A percentile compares a stretch with the other conserved stretches of the same genome.
phyloP scores from a whole-genome alignment of 2,888 invertebrate species.

The Eubasilissa splendida region DNA sequence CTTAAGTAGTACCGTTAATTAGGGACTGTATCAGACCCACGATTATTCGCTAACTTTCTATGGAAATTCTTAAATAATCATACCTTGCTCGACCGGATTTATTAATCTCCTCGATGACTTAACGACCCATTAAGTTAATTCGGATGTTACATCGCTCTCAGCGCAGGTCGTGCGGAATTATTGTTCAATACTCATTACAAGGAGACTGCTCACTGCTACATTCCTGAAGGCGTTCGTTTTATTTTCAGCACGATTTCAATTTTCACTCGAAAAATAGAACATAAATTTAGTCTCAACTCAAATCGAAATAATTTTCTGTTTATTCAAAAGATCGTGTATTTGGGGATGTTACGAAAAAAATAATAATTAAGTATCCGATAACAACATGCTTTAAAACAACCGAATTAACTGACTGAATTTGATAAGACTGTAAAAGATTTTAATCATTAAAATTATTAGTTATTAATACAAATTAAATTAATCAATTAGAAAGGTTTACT shows the following conservation, averaged over 20 bases:
- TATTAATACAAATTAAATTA: too few species aligned
- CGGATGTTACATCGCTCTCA: slow-evolving; percentile 50
- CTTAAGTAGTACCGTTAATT: not conserved
- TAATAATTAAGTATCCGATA: too few species aligned
- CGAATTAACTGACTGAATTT: too few species aligned
- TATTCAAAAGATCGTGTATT: too few species aligned
- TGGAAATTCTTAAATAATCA: slow-evolving; percentile 15
- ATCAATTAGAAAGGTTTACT: too few species aligned
- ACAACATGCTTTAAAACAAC: too few species aligned
- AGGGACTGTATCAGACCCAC: slow-evolving; percentile 10
- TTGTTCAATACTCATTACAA: slow-evolving; percentile 55
- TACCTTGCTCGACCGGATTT: not conserved
- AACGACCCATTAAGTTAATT: slow-evolving; percentile 56
- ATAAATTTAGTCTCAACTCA: too few species aligned
- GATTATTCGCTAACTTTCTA: slow-evolving; percentile 5
- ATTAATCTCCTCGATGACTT: slow-evolving; percentile 46
- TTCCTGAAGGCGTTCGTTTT: slow-evolving; percentile 43
- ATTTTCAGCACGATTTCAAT: slow-evolving; percentile 43
- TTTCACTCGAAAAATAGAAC: slow-evolving; percentile 15
- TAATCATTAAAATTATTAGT: too few species aligned
- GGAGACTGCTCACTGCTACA: slow-evolving; percentile 35
- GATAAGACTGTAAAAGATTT: too few species aligned
- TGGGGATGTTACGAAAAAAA: too few species aligned
- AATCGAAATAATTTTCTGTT: too few species aligned
- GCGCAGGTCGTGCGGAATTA: slow-evolving; percentile 54